Base-by-base conservation (phyloP, 2,113 vertebrate genomes). In the Electrona antarctica region DNA sequence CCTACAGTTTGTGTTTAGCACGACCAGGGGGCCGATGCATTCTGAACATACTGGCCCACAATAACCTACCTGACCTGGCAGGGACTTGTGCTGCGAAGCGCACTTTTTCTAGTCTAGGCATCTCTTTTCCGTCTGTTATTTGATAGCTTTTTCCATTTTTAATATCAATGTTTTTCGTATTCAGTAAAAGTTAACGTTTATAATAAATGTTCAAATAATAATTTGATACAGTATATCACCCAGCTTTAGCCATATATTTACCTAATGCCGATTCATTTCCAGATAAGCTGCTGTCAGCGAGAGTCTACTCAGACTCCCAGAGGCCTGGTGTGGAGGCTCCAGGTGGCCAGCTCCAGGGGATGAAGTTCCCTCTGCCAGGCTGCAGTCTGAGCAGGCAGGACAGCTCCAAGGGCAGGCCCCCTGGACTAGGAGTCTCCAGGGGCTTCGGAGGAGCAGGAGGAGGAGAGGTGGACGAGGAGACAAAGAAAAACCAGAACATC, bases 401-500 rank as follows among this genome's bases (percentile, higher is more conserved):
- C 9, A 61, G 64, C 10, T 86, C 69, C 64, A 84, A 93, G 65
- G 78, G 76, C 85, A 92, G 97, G 85, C 3, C 79, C 52, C 6
- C 83, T 7, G 94, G 88, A 50, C 56, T 14, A 3, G 77, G 82
- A 76, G 82, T 67, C 7, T 33, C 88, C 28, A 89, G 92, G 65
- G 68, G 67, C 10, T n/a, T 84, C 0, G 95, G 94, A 33, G 85
- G 71, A 77, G 77, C 49, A 64, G 84, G 65, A 58, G 87, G 74
- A 14, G 83, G 54, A 4, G 91, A 91, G 52, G 2, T 86, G 73
- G 95, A 79, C 0, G 97, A 99, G 69, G 93, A 95, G 80, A 80
- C 91, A 75, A 97, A 97, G 87, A 99, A 96, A 90, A 93, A 86
- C 21, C 97, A 96, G 72, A 99, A 96, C 92, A 98, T 99, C 88